Base-by-base conservation (phyloP, 2,888 invertebrate genomes). In the Spialia ferax region DNA sequence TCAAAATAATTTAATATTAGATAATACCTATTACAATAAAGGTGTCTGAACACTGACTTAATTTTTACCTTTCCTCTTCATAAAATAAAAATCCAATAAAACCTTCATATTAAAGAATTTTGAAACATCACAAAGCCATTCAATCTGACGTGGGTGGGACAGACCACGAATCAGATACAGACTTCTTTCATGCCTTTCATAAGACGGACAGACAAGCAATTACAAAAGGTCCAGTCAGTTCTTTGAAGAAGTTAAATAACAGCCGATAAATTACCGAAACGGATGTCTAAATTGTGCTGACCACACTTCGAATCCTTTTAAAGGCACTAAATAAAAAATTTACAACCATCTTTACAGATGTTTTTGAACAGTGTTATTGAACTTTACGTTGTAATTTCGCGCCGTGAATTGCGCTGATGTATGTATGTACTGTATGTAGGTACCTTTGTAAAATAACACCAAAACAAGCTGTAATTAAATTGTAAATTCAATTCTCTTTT, bases 211-310 rank as follows among this genome's bases (percentile, higher is more conserved):
- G 50, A 35, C 61, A 48, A 50, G 20, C 32, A 48, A 50, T 26
- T 29, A 20, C 23, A 26, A 60, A 22, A 61, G 18, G 63, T 50
- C 48, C 48, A 35, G 22, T 57, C 32, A 45, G 23, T 15, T 56
- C 56, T 64, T 56, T 64, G 54, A 55, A 57, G 29, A 56, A 56
- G 32, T 32, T 18, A 45, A 45, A 29, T 55, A 64, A 57, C 26
- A 42, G 38, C 20, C 64, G 22, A 64, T 64, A 56, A 63, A 55
- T 42, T 55, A 56, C 56, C 7, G 22, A 20, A 64, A 22, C 15
- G 54, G 20, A 64, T 50, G 57, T 32, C 48, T 32, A 29, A 64
- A 64, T 50, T 11, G 48, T 50, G 11, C 48, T 20, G 22, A 18
- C 15, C 48, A 64, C 35, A 56, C 45, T 35, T 48, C 22, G 29